A percentile compares a stretch with the other conserved stretches of the same genome.
Conservation (phyloP, 2,888 invertebrate species). For the Ichneumoninae sp. region DNA sequence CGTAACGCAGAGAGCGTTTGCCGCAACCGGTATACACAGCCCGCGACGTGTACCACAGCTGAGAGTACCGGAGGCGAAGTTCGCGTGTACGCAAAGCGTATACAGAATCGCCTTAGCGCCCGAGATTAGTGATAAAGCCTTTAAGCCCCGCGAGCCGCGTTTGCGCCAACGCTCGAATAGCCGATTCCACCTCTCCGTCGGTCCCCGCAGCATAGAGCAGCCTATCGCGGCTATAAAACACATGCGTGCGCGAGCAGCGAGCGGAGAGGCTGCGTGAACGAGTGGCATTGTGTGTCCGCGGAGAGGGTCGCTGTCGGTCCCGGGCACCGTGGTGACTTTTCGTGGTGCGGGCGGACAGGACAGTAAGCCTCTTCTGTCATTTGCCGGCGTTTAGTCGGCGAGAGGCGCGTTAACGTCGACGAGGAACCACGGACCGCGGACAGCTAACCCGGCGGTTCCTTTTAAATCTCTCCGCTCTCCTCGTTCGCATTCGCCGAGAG, state of each 20-base stretch:
- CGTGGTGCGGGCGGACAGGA: conserved; percentile 73
- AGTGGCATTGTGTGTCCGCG: conserved; percentile 72
- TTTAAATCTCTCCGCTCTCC: conserved; percentile 70
- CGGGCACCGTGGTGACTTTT: conserved; percentile 45
- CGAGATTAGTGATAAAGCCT: conserved; percentile 78
- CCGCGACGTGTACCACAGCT: not conserved
- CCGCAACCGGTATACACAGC: conserved; percentile 7
- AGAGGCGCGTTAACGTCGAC: conserved; percentile 48
- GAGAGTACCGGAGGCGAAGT: conserved; percentile 51
- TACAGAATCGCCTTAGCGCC: conserved; percentile 54
- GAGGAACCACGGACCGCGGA: conserved; percentile 43
- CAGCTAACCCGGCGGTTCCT: conserved; percentile 74
- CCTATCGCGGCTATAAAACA: conserved; percentile 28
- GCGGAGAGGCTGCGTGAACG: conserved; percentile 51
- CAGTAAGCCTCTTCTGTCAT: conserved; percentile 78
- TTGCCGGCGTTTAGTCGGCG: conserved; percentile 72
- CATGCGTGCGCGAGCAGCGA: conserved; percentile 22
- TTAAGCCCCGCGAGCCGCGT: conserved; percentile 65
- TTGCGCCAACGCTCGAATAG: conserved; percentile 7
- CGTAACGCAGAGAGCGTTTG: conserved; percentile 48
- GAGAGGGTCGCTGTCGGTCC: conserved; percentile 40
- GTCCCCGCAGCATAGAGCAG: conserved; percentile 20
- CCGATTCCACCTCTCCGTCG: conserved; percentile 1
- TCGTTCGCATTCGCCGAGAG: conserved; percentile 24
- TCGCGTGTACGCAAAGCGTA: conserved; percentile 20